A percentile compares a stretch with the other conserved stretches of the same genome.
These are phyloP conservation scores for Sclerurus mexicanus DNA, from an alignment of 2,113 vertebrate species.

Conservation along the genomic window DNA sequence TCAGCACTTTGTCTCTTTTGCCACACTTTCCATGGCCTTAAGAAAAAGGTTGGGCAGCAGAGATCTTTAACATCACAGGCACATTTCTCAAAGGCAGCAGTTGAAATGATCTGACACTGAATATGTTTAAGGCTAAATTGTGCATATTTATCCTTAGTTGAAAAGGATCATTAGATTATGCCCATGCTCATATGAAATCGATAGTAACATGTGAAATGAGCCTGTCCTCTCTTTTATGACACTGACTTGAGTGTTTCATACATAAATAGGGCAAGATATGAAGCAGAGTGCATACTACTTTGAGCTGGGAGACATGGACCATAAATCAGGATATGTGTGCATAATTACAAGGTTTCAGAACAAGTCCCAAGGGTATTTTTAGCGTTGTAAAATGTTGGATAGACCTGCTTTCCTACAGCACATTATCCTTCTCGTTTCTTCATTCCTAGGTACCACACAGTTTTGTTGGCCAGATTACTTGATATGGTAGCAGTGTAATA, in stretches of 20 bases:
- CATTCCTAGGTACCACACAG: not conserved
- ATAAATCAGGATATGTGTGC: slow-evolving; percentile 66
- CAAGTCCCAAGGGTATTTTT: slow-evolving; percentile 54
- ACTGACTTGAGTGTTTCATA: slow-evolving; percentile 60
- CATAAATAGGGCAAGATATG: slow-evolving; percentile 51
- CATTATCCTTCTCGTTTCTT: slow-evolving; percentile 38
- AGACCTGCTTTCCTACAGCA: slow-evolving; percentile 34
- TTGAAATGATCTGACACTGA: not conserved
- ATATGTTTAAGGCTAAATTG: slow-evolving; percentile 55
- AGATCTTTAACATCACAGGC: not conserved
- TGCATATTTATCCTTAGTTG: slow-evolving; percentile 65
- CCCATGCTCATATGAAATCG: slow-evolving; percentile 16
- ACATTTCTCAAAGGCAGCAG: slow-evolving; percentile 9
- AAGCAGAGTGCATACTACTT: slow-evolving; percentile 51
- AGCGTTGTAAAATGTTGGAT: slow-evolving; percentile 26
- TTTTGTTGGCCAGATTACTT: slow-evolving; percentile 17
- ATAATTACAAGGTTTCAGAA: slow-evolving; percentile 68
- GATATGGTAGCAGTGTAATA: not conserved
- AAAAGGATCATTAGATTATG: slow-evolving; percentile 64
- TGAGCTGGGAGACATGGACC: slow-evolving; percentile 62
- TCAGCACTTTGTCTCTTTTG: not conserved
- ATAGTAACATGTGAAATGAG: slow-evolving; percentile 67
- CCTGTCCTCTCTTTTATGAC: slow-evolving; percentile 69
- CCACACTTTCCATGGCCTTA: not conserved
- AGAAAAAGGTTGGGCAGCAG: not conserved